Evolutionary conservation across 2,113 vertebrate species (phyloP), one percentile per base, ranked within the genome.

Genomic region (Pampusana beccarii): DNA sequence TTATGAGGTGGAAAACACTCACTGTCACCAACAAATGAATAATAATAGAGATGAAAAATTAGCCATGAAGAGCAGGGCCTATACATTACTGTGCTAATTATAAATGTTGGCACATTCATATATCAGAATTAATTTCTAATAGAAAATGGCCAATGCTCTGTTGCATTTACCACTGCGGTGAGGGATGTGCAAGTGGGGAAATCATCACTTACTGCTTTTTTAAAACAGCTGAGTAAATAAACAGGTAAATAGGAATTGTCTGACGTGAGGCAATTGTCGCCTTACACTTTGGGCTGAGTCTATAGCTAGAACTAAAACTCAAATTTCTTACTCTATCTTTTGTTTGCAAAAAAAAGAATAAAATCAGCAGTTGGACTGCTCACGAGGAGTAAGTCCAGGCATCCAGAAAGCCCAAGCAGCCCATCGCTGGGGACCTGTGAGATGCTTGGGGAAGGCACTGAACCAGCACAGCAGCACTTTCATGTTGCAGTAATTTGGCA

Each of bases 21-120:
- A 71, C 91, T 92, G 91, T 90, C 88, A 94, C 82, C 54, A n/a
- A 16, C 44, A n/a, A 92, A 71, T 60, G 90, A 92, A 80, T 75
- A 79, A 44, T 61, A 86, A 77, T 19, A 44, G 88, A 67, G 71
- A 93, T 83, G 82, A 86, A 78, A 92, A 96, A 93, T 78, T 34
- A 94, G 71, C 83, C 56, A 3, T 69, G 91, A 91, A 77, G 82
- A 94, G 88, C 86, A 70, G 28, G 71, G 82, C 67, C 81, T 50
- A 11, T 71, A 64, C 86, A 62, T 92, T 81, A 88, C 88, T 50
- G 57, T 36, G 88, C 92, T 97, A 96, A 95, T 90, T 85, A 88
- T 58, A 95, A 87, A 64, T 79, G 69, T 10, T 70, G 86, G 65
- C 92, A 83, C 64, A 13, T 89, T 36, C 91, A 95, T 83, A 62